Conservation (phyloP, 2,797 vertebrate species). For the Takifugu ocellatus region DNA sequence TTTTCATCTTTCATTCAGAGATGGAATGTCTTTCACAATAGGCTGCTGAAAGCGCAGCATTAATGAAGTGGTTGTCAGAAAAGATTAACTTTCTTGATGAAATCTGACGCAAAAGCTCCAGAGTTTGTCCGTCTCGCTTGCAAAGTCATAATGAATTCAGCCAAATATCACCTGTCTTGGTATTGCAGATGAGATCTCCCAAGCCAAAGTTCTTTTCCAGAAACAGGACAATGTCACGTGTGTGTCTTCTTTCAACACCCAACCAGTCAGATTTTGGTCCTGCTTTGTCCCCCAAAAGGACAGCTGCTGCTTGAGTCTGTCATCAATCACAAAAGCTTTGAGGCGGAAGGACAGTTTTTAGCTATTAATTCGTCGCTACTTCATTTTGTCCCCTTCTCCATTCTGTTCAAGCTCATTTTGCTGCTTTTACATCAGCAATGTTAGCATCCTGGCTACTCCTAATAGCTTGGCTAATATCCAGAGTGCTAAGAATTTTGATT, state of each 20-base stretch:
- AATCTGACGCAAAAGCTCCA: conserved; percentile 2
- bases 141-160: background rate
- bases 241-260: background rate
- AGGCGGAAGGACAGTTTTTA: conserved; percentile 8
- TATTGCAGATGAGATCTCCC: background rate
- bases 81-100: conserved; percentile 2
- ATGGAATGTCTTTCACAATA: conserved; percentile 2
- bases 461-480: background rate
- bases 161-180: conserved; percentile 9
- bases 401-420: conserved; percentile 7
- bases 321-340: conserved; percentile 20
- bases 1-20: conserved; percentile 15
- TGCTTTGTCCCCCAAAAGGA: conserved; percentile 3
- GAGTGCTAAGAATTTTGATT: background rate
- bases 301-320: conserved; percentile 6
- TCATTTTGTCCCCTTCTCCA: conserved; percentile 6
- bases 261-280: background rate
- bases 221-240: too few species aligned
- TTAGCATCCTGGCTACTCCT: background rate
- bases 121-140: background rate
- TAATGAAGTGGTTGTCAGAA: conserved; percentile 2
- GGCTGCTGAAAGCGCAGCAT: conserved; percentile 1
- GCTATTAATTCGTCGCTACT: conserved; percentile 20
- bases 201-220: too few species aligned
- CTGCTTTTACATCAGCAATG: background rate